phyloP scores from a whole-genome alignment of 2,113 vertebrate genomes.

The Xenopus laevis region DNA sequence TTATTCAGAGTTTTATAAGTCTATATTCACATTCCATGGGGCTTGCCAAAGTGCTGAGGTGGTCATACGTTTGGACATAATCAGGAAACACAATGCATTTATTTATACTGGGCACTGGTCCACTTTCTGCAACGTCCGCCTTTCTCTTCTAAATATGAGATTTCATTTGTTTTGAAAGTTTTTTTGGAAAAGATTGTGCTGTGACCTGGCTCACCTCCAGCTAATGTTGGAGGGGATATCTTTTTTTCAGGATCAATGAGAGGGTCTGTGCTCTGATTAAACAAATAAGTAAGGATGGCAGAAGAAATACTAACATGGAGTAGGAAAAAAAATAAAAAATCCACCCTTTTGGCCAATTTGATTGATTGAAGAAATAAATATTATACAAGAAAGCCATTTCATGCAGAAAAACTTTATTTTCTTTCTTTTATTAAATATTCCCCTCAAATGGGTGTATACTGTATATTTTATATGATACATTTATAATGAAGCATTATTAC shows the following conservation, averaged over 20 bases:
- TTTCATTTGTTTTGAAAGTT: conserved; percentile 14
- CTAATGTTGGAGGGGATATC: neutral
- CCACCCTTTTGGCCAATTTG: too few relatives aligned
- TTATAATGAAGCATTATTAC: too few relatives aligned
- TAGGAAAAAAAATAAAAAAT: too few relatives aligned
- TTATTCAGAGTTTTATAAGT: conserved; percentile 68
- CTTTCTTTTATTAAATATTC: too few relatives aligned
- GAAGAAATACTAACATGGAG: too few relatives aligned
- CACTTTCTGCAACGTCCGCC: neutral
- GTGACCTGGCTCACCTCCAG: neutral
- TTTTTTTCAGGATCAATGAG: conserved; percentile 6
- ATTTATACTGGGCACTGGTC: conserved; percentile 28
- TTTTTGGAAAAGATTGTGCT: neutral
- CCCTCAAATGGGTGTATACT: too few relatives aligned
- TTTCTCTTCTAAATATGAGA: conserved; percentile 6
- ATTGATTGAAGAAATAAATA: too few relatives aligned
- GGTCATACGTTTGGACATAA: conserved; percentile 60
- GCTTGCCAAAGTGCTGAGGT: conserved; percentile 57
- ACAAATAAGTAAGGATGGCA: neutral
- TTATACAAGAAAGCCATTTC: too few relatives aligned
- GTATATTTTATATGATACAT: too few relatives aligned
- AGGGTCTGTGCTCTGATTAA: neutral
- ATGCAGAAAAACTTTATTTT: too few relatives aligned
- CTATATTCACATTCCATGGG: conserved; percentile 56
- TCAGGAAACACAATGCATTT: conserved; percentile 65